phyloP scores from a whole-genome alignment of 2,888 invertebrate genomes.

The Lycaena phlaeas region DNA sequence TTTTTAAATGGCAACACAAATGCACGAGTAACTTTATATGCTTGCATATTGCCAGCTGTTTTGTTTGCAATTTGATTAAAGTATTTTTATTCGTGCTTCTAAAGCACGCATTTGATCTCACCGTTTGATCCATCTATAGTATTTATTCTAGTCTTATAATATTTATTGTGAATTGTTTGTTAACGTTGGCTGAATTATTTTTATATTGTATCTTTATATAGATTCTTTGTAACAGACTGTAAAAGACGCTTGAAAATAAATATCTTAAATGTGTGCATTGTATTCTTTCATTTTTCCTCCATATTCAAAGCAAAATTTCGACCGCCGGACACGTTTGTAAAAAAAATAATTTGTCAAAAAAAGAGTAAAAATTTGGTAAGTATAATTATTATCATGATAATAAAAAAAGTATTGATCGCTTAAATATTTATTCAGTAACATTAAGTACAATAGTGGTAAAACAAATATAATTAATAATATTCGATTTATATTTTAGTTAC shows the following conservation, averaged over 20 bases:
- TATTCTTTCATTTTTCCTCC: conserved; percentile 23
- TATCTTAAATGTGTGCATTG: conserved; percentile 12
- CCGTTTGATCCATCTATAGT: background rate
- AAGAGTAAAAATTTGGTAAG: no score
- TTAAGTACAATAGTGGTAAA: conserved; percentile 50
- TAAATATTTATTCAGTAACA: conserved; percentile 45
- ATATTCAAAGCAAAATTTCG: no score
- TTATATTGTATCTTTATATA: background rate
- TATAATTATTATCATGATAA: no score
- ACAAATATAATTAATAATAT: conserved; percentile 26
- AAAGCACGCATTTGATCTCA: background rate
- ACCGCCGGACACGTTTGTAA: no score
- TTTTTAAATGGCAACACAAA: no score
- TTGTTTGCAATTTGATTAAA: no score
- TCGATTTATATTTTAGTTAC: conserved; percentile 9
- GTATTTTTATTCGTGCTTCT: no score
- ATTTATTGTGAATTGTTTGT: background rate
- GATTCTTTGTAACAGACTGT: conserved; percentile 1
- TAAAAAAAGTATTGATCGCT: conserved; percentile 31
- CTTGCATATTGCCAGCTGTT: no score
- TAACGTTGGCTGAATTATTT: background rate
- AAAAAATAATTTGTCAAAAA: no score
- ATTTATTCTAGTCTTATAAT: background rate
- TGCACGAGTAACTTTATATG: no score
- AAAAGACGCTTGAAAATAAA: conserved; percentile 5